Evolutionary conservation across 2,888 invertebrate genomes (phyloP).

Genomic region (Chymomyza amoena): DNA sequence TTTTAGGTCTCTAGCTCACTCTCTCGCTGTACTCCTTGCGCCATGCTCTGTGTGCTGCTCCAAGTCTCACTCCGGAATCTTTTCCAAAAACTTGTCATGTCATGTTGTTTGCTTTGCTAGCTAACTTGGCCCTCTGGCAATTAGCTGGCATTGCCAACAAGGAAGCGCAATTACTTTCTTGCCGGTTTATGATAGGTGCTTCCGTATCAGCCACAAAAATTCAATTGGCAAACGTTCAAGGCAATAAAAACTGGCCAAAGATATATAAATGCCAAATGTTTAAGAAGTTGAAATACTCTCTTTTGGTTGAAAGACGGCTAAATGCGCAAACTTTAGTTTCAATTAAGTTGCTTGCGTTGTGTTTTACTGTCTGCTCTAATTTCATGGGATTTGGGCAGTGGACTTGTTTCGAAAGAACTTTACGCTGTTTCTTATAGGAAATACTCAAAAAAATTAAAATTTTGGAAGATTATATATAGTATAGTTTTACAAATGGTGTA

Average conservation of each 20-base stretch:
- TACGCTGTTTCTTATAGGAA: too few species aligned
- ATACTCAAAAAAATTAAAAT: too few species aligned
- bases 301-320: too few species aligned
- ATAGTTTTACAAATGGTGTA: too few species aligned
- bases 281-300: neutral
- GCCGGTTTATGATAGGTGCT: conserved; percentile 54
- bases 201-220: conserved; percentile 34
- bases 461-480: too few species aligned
- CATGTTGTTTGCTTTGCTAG: neutral
- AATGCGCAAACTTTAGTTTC: too few species aligned
- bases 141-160: neutral
- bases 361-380: too few species aligned
- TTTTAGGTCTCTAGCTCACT: conserved; percentile 9
- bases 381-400: too few species aligned
- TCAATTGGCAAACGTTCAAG: conserved; percentile 53
- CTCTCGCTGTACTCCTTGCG: conserved; percentile 25
- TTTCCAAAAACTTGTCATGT: neutral
- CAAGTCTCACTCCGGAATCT: neutral
- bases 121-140: conserved; percentile 13
- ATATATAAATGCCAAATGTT: neutral
- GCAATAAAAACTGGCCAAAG: conserved; percentile 9
- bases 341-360: too few species aligned
- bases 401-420: too few species aligned
- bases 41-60: conserved; percentile 6
- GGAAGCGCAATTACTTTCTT: neutral